Evolutionary conservation across 2,888 invertebrate genomes (phyloP).

Genomic region (Cerceris ruficornis): DNA sequence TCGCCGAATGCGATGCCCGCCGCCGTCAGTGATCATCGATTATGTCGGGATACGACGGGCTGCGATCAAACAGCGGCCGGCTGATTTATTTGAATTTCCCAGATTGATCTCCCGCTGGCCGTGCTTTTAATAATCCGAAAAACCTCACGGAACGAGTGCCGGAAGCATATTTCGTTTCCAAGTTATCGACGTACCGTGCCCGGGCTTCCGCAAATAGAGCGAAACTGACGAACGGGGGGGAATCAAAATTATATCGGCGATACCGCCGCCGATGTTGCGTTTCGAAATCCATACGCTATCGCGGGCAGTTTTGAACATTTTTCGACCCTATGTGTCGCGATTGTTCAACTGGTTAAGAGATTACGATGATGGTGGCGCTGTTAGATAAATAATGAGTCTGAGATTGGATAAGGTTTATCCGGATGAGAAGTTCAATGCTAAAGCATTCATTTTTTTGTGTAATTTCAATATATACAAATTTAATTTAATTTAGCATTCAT

Average conservation of each 20-base stretch:
- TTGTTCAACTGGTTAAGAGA: neutral
- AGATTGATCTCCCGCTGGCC: constrained; percentile 14
- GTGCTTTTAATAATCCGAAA: constrained; percentile 29
- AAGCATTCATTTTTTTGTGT: too few species aligned
- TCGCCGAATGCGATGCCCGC: neutral
- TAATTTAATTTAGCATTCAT: too few species aligned
- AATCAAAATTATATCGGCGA: neutral
- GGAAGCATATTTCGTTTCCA: constrained; percentile 20
- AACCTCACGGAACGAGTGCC: constrained; percentile 10
- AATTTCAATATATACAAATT: too few species aligned
- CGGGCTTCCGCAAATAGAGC: constrained; percentile 6
- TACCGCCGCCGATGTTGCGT: neutral
- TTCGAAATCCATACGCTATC: neutral
- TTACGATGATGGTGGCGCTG: too few species aligned
- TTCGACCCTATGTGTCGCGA: neutral
- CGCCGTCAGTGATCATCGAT: constrained; percentile 28
- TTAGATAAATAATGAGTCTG: too few species aligned
- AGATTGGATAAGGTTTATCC: too few species aligned
- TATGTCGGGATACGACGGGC: constrained; percentile 4
- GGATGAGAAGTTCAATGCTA: too few species aligned
- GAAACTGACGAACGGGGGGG: neutral
- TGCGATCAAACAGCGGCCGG: constrained; percentile 20
- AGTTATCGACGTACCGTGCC: constrained; percentile 6
- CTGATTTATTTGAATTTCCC: constrained; percentile 42
- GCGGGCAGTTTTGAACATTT: neutral